Percentiles rank a stretch among this genome's conserved stretches.
These are phyloP conservation scores for Epicampocera succincta DNA, from an alignment of 2,888 invertebrate genomes.

Conservation along the genomic window DNA sequence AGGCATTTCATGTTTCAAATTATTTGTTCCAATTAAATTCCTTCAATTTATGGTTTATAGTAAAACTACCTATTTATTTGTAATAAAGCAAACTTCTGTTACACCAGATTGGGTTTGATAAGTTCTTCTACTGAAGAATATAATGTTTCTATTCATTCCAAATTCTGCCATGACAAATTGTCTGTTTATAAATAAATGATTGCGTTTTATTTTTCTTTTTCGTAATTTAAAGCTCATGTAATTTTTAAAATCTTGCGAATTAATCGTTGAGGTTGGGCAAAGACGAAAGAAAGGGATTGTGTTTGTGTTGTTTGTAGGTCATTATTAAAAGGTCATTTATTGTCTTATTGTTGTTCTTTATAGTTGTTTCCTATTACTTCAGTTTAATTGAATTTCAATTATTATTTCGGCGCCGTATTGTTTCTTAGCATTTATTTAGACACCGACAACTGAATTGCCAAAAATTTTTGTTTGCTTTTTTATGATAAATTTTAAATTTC, in stretches of 20 bases:
- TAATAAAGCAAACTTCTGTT: too few relatives aligned
- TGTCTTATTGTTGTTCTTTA: constrained; percentile 26
- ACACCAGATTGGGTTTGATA: not conserved
- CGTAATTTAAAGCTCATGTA: constrained; percentile 23
- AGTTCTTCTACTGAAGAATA: not conserved
- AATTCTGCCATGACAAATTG: not conserved
- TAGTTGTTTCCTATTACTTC: constrained; percentile 6
- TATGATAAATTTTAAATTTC: too few relatives aligned
- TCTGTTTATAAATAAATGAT: not conserved
- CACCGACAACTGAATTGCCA: too few relatives aligned
- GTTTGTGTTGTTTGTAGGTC: constrained; percentile 25
- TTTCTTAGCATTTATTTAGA: too few relatives aligned
- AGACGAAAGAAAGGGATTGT: too few relatives aligned
- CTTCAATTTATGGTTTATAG: too few relatives aligned
- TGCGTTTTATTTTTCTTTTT: constrained; percentile 8
- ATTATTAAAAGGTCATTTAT: constrained; percentile 36
- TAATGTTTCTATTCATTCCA: not conserved
- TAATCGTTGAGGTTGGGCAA: too few relatives aligned
- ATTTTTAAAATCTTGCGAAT: constrained; percentile 14
- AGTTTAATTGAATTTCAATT: constrained; percentile 48
- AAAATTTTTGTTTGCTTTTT: not conserved
- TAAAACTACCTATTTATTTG: too few relatives aligned
- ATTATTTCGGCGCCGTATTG: constrained; percentile 33
- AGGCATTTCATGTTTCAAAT: too few relatives aligned
- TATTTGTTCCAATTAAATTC: too few relatives aligned